phyloP scores from a whole-genome alignment of 2,888 invertebrate genomes.

The Carpatolechia fugitivella region DNA sequence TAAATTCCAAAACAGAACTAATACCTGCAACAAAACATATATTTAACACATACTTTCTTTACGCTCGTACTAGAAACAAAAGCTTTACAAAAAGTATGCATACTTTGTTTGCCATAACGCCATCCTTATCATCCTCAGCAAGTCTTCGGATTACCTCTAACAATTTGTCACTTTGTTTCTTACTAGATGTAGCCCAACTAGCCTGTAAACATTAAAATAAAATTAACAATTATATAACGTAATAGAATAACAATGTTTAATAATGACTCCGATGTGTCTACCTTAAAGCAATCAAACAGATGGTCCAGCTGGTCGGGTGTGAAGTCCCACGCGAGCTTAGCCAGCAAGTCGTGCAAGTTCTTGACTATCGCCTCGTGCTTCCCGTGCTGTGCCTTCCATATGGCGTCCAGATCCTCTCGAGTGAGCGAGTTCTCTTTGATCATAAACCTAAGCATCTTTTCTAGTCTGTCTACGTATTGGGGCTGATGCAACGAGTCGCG shows the following conservation, averaged over 20 bases:
- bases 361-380: slow-evolving; percentile 99
- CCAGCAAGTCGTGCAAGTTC: slow-evolving; percentile 96
- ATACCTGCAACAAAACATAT: slow-evolving; percentile 72
- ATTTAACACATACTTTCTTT: background rate
- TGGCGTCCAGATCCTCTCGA: slow-evolving; percentile 93
- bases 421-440: slow-evolving; percentile 95
- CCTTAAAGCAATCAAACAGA: slow-evolving; percentile 97
- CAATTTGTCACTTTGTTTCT: slow-evolving; percentile 96
- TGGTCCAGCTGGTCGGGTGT: slow-evolving; percentile 98
- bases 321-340: slow-evolving; percentile 99
- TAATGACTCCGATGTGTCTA: no score
- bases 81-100: background rate
- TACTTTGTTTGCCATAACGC: slow-evolving; percentile 98
- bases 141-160: slow-evolving; percentile 95
- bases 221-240: no score
- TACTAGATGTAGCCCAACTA: slow-evolving; percentile 97
- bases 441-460: slow-evolving; percentile 97
- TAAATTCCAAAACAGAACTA: slow-evolving; percentile 97
- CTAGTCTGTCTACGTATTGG: slow-evolving; percentile 97
- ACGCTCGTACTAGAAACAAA: background rate
- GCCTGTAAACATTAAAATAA: slow-evolving; percentile 64
- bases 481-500: slow-evolving; percentile 98
- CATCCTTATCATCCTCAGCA: slow-evolving; percentile 99
- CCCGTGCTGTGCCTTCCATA: slow-evolving; percentile 98
- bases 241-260: no score